Percentiles rank a stretch among this genome's conserved stretches.
These are phyloP conservation scores for Chironomus tentans DNA, from an alignment of 2,888 invertebrate species.

Conservation along the genomic window DNA sequence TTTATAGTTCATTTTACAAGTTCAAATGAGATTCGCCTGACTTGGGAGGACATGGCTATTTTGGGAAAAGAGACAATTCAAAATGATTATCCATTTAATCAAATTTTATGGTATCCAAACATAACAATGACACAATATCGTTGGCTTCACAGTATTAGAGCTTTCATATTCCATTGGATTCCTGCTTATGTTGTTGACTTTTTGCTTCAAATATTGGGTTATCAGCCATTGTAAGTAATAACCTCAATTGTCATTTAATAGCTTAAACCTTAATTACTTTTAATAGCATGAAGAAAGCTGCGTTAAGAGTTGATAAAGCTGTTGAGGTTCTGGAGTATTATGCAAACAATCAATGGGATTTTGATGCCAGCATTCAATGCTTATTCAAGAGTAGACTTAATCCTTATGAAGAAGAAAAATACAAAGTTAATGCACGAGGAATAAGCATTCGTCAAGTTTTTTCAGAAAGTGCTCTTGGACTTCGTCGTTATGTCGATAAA, in stretches of 20 bases:
- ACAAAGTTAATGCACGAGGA: conserved; percentile 60
- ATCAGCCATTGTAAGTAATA: conserved; percentile 75
- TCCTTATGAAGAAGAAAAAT: conserved; percentile 52
- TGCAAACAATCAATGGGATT: conserved; percentile 86
- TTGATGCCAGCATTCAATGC: conserved; percentile 59
- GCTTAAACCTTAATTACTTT: conserved; percentile 28
- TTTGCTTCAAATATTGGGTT: conserved; percentile 66
- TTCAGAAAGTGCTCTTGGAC: conserved; percentile 69
- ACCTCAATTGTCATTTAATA: too few species aligned
- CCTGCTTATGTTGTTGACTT: conserved; percentile 82
- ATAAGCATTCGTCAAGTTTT: conserved; percentile 70
- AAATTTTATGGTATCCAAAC: conserved; percentile 75
- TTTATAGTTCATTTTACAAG: conserved; percentile 67
- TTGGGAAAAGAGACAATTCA: conserved; percentile 68
- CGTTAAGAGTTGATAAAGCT: conserved; percentile 73
- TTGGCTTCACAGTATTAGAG: conserved; percentile 68
- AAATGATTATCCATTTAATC: conserved; percentile 73
- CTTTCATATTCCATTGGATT: conserved; percentile 79
- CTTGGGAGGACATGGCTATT: conserved; percentile 83
- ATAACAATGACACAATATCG: conserved; percentile 78
- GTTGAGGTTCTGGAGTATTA: conserved; percentile 87
- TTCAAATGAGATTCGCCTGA: conserved; percentile 68
- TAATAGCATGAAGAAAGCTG: conserved; percentile 70
- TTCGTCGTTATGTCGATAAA: conserved; percentile 70
- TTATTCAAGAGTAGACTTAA: conserved; percentile 52